Evolutionary conservation across 2,113 vertebrate genomes (phyloP).

Genomic region (Cathartes aura): DNA sequence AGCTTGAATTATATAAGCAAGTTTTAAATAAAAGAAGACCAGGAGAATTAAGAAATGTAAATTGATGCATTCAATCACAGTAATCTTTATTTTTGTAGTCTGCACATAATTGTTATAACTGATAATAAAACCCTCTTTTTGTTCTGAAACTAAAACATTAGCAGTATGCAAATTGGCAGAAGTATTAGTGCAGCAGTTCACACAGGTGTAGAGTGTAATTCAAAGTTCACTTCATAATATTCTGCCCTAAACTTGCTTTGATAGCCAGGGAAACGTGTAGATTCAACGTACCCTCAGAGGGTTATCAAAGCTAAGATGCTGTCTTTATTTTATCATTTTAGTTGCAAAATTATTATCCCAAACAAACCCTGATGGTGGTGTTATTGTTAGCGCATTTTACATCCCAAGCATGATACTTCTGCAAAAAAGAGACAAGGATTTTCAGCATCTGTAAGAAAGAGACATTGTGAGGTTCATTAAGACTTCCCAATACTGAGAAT

Average conservation of each 20-base stretch:
- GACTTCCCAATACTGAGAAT: background rate
- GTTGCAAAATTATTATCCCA: background rate
- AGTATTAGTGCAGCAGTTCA: slow-evolving; percentile 19
- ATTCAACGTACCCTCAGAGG: background rate
- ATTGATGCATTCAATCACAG: background rate
- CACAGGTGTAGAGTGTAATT: background rate
- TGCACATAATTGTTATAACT: slow-evolving; percentile 15
- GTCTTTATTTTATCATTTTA: background rate
- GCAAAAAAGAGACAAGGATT: background rate
- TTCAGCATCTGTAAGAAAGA: background rate
- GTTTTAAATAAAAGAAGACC: background rate
- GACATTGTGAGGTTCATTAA: background rate
- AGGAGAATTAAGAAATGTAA: background rate
- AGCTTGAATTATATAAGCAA: background rate
- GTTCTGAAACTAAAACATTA: slow-evolving; percentile 45
- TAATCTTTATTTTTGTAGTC: background rate
- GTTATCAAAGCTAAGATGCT: background rate
- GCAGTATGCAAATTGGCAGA: slow-evolving; percentile 20
- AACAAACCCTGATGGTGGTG: background rate
- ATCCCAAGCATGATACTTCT: background rate
- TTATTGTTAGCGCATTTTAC: background rate
- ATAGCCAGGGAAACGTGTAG: background rate
- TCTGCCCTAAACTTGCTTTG: background rate
- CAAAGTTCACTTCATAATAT: background rate
- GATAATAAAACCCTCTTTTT: slow-evolving; percentile 4